Evolutionary conservation across 2,113 vertebrate genomes (phyloP).

Genomic region (Stigmatopora nigra): DNA sequence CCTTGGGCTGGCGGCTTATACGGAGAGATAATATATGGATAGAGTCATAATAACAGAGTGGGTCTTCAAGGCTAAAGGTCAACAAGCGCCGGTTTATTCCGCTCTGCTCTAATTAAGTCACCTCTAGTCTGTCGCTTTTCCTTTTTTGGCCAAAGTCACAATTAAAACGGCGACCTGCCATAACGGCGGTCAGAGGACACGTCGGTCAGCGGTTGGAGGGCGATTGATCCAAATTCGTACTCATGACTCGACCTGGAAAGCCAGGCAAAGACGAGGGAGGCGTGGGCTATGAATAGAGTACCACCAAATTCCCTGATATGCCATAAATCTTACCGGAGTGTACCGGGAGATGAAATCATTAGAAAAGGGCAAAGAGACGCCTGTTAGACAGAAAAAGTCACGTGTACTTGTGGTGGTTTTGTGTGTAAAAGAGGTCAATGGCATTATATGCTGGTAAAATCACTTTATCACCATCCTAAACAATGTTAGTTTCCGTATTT

Average conservation of each 20-base stretch:
- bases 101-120: constrained; percentile 44
- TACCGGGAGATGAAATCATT: constrained; percentile 57
- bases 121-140: not conserved
- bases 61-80: constrained; percentile 9
- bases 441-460: not conserved
- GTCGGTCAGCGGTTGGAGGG: constrained; percentile 13
- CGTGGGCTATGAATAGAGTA: constrained; percentile 54
- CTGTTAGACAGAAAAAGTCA: constrained; percentile 25
- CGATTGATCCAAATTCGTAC: constrained; percentile 25
- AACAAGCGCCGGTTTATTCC: constrained; percentile 11
- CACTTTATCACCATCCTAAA: not conserved
- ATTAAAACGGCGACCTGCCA: constrained; percentile 32
- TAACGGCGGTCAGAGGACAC: constrained; percentile 21
- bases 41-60: constrained; percentile 22
- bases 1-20: constrained; percentile 23
- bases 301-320: constrained; percentile 37
- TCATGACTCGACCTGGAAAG: not conserved
- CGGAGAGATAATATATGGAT: constrained; percentile 21
- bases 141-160: constrained; percentile 16
- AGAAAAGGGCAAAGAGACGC: constrained; percentile 49
- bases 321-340: constrained; percentile 62
- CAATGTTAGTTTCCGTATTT: not conserved
- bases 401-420: not conserved
- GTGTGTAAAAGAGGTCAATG: not conserved
- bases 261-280: constrained; percentile 26